Base-by-base conservation (phyloP, 1,140 invertebrate genomes). In the Drosophila ironensis region DNA sequence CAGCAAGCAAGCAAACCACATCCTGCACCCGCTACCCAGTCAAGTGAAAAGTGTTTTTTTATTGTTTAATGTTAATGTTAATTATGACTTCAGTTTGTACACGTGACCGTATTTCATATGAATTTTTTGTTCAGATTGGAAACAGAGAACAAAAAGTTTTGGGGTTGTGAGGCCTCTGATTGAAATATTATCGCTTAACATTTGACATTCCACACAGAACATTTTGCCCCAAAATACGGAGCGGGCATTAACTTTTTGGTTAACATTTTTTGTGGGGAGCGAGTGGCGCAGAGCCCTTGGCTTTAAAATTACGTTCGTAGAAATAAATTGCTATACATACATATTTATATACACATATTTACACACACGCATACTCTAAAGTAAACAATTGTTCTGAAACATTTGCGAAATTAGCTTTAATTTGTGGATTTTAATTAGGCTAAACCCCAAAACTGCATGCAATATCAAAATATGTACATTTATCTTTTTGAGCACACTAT, bases 191-290 rank as follows among this genome's bases (percentile, higher is more conserved):
- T n/a, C n/a, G n/a, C n/a, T 82, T 73, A 73, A 64, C 40, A 50
- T 46, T 73, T 78, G 69, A 74, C 80, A 84, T 84, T 84, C 80
- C 80, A 74, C 80, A 74, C 64, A 73, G 16, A 61, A 63, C 51
- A 28, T 60, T 20, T 53, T 17, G 25, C 12, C 6, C 40, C 22
- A 24, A 33, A 4, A 42, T 35, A 14, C 27, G 33, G 11, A 14
- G 68, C 24, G 57, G 60, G 33, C 56, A n/a, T 38, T 16, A 48
- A 30, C 30, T 40, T 63, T 2, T 4, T 48, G 17, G 27, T 61
- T 28, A 54, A 5, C 20, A 33, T 25, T 30, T 51, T 57, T 53
- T 14, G 44, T 24, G 37, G 46, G 25, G 8, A 53, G 51, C 56
- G 33, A 64, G 57, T 64, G 60, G 60, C 57, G 57, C 60, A 63